Evolutionary conservation across 2,113 vertebrate species (phyloP), one percentile per base, ranked within the genome.

Genomic region (Willisornis vidua): DNA sequence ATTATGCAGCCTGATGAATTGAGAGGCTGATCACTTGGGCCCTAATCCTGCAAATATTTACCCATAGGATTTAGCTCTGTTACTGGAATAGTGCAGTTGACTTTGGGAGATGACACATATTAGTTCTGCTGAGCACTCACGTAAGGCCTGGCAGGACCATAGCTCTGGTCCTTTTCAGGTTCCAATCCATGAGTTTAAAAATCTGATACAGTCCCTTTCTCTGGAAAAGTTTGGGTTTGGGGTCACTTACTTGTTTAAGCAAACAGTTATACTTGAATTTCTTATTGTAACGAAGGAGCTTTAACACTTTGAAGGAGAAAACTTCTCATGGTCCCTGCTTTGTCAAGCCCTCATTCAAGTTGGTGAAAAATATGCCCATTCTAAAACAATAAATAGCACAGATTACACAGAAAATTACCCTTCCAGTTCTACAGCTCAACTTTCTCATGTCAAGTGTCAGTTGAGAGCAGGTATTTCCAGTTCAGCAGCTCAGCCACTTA

Each of bases 391-490:
- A 96, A 94, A 87, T 78, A 93, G 45, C 66, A 70, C 25, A 49
- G 62, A 81, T 96, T 70, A 76, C 62, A 72, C 41, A 33, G 52
- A 90, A 90, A 90, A 94, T 84, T 85, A 85, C 65, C 45, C 35
- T 74, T 92, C 70, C 70, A 83, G 76, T 94, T 87, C 83, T 66
- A 39, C 72, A 86, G 68, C 83, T 91, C 76, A 93, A 66, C 80
- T 52, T 93, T 93, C 37, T 72, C 74, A 63, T 83, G 88, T 87
- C 88, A 86, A 89, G 71, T 91, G 87, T 94, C 90, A 96, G 73
- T 67, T 25, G 2, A 94, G 71, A 87, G 65, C 90, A 94, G 54
- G 73, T 93, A 87, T 91, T 95, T 97, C 92, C 85, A 95, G 95
- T 86, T 95, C 89, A 89, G 94, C 83, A 85, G 62, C 84, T 89